Base-by-base conservation (phyloP, 2,888 invertebrate genomes). In the Onthophagus sagittarius region DNA sequence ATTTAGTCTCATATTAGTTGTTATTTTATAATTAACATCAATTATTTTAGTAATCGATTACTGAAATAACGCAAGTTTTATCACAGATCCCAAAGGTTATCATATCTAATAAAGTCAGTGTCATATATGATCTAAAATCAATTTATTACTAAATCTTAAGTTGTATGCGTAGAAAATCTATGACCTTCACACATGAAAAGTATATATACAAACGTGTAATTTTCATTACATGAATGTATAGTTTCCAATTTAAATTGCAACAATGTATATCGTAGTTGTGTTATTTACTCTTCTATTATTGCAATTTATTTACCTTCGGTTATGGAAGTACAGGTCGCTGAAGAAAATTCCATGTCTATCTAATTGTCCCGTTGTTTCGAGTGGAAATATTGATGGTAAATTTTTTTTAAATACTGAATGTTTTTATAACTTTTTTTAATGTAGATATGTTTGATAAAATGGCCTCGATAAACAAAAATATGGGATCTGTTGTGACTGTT, bases 381-480 rank as follows among this genome's bases (percentile, higher is more conserved):
- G 67, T 32, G 67, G 67, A 15, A 15, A 67, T 23, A 67, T 67
- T 5, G 67, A 67, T 31, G 67, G 67, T 67, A 31, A 31, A 15
- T 5, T 0, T 53, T 4, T 53, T 67, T 67, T 67, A 5, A 67
- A 31, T 23, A 31, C 1, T 15, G 0, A 67, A n/a, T 67, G 15
- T 15, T 67, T 23, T 31, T 4, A 23, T 2, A 14, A 64, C 1
- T 64, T 64, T 64, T 64, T 6, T n/a, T 13, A 5, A 14, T 64
- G 9, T 13, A 67, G 67, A 67, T 5, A 67, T 67, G 67, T 67
- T 67, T 31, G 67, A 67, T 5, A 67, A 67, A 67, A 67, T 67
- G 23, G n/a, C 23, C n/a, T 23, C 67, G 0, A n/a, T 67, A 67
- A 67, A 67, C 32, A 67, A 67, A 67, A 31, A 31, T n/a, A 4